Base-by-base conservation (phyloP, 1,140 invertebrate species). In the Zaprionus africanus region DNA sequence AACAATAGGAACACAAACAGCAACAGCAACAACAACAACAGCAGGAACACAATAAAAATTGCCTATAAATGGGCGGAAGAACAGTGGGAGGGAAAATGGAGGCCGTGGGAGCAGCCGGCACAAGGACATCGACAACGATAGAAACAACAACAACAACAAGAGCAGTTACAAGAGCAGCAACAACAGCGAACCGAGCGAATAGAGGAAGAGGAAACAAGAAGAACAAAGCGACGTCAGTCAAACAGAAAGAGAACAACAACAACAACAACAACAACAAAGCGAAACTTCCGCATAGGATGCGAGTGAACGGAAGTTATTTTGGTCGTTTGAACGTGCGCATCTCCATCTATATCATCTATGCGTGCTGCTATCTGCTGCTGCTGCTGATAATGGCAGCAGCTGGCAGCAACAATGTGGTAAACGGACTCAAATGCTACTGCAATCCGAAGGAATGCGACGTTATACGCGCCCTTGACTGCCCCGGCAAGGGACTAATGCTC, bases 401-500 rank as follows among this genome's bases (percentile, higher is more conserved):
- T 72, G 91, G 80, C 74, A 90, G 80, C 71, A 81, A 79, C 75
- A 83, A 92, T 70, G 90, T 91, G 65, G 91, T 92, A 38, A 91
- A 90, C 59, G 92, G 90, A 69, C 80, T 92, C 75, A 92, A 92
- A 83, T 94, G 94, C 92, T 93, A 94, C 79, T 94, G 94, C 91
- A 94, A 94, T 91, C 93, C 90, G 34, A 92, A 93, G 71, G 94
- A 94, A 91, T 94, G 94, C 87, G 94, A 94, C 78, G 93, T 93
- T 66, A 92, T 94, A 85, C 93, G 93, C 71, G 90, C 93, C 38
- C 85, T 93, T 41, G 94, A 94, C 83, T 94, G 94, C 85, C 94
- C 94, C 24, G 94, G 94, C 66, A 92, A 94, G 65, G 93, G 94
- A 26, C 85, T 94, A n/a, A 93, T 94, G 72, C 92, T 94, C 6